phyloP scores from a whole-genome alignment of 2,113 vertebrate genomes.

The Callipepla californica region DNA sequence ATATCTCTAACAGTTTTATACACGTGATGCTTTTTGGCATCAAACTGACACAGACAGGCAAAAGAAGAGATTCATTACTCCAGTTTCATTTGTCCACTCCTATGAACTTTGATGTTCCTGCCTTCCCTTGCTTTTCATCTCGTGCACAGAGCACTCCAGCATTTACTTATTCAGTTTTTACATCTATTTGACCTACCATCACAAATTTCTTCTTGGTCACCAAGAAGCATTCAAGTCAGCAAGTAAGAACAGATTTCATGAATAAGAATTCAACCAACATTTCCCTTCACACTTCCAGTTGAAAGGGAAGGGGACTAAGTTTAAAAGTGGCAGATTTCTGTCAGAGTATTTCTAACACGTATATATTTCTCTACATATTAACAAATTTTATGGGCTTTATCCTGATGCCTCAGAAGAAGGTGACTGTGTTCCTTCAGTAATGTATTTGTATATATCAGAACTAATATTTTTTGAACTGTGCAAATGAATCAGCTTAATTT shows the following conservation, averaged over 20 bases:
- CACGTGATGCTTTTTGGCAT: neutral
- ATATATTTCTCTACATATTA: neutral
- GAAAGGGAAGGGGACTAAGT: neutral
- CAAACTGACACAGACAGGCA: neutral
- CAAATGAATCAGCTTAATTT: neutral
- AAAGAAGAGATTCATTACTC: neutral
- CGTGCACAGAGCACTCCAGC: neutral
- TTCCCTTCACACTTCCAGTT: neutral
- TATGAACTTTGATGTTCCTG: neutral
- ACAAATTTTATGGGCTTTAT: neutral
- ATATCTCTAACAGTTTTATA: neutral
- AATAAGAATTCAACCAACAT: neutral
- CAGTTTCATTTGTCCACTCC: neutral
- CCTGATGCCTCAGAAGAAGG: neutral
- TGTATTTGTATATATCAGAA: neutral
- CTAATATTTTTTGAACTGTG: neutral
- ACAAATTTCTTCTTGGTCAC: neutral
- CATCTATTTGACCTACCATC: neutral
- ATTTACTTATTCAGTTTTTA: neutral
- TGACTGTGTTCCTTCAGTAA: rapidly evolving
- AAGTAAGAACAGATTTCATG: rapidly evolving
- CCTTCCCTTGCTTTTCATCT: neutral
- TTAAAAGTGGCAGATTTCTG: neutral
- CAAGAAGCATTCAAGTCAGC: neutral
- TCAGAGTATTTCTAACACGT: neutral